phyloP scores from a whole-genome alignment of 92 coral and sea anemone genomes.

The Actinostola sp. region DNA sequence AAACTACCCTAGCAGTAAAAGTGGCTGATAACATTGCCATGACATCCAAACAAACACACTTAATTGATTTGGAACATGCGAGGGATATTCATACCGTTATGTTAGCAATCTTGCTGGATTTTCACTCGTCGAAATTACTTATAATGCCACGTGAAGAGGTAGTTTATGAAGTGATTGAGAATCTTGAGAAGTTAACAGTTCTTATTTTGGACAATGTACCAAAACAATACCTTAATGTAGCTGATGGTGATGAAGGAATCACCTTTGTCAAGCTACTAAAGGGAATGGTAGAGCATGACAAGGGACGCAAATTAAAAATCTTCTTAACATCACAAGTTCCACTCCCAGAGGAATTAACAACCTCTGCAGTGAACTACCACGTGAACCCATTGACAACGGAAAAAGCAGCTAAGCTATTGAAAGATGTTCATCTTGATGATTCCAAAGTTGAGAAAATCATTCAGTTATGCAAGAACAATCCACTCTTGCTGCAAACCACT shows the following conservation, averaged over 20 bases:
- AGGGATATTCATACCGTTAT: slow-evolving; percentile 19
- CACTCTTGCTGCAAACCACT: slow-evolving; percentile 44
- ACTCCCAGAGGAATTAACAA: slow-evolving; percentile 23
- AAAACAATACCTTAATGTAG: too few relatives aligned
- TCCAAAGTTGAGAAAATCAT: not conserved
- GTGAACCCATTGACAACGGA: slow-evolving; percentile 39
- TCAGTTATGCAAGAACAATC: slow-evolving; percentile 50
- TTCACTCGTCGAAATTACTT: slow-evolving; percentile 3
- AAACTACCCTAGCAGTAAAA: slow-evolving; percentile 57
- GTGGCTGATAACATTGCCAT: slow-evolving; percentile 7
- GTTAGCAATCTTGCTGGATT: slow-evolving; percentile 27
- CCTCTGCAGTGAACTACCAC: slow-evolving; percentile 25
- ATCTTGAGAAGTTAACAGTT: slow-evolving; percentile 6
- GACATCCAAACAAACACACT: slow-evolving; percentile 6
- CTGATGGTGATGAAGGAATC: not conserved
- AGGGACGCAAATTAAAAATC: slow-evolving; percentile 29
- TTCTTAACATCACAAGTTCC: slow-evolving; percentile 50
- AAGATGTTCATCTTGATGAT: slow-evolving; percentile 15
- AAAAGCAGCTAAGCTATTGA: not conserved
- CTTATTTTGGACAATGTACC: slow-evolving; percentile 18
- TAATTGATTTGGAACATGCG: slow-evolving; percentile 42
- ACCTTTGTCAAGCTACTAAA: slow-evolving; percentile 2
- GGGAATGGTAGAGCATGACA: slow-evolving; percentile 15
- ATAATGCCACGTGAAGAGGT: slow-evolving; percentile 4
- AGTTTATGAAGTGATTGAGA: slow-evolving; percentile 24